A percentile compares a stretch with the other conserved stretches of the same genome.
These are phyloP conservation scores for Poicephalus gulielmi DNA, from an alignment of 2,113 vertebrate species.

Conservation along the genomic window DNA sequence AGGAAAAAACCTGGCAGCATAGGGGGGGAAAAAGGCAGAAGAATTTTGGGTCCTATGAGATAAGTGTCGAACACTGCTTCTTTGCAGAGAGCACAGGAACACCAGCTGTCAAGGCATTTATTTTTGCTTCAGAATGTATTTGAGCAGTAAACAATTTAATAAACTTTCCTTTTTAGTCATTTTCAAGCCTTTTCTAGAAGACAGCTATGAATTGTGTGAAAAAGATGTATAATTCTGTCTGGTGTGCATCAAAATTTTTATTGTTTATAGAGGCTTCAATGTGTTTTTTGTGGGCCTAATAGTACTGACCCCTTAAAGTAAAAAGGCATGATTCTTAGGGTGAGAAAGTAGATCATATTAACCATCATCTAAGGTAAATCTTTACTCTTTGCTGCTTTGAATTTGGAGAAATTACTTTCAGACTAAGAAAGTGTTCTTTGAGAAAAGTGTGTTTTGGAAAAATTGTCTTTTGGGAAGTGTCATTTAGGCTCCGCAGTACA, in stretches of 20 bases:
- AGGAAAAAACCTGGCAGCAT: not conserved
- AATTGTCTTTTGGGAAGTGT: not conserved
- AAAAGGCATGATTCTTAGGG: not conserved
- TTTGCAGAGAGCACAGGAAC: constrained; percentile 58
- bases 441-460: not conserved
- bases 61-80: constrained; percentile 53
- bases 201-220: constrained; percentile 33
- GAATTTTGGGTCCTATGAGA: constrained; percentile 64
- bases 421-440: not conserved
- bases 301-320: not conserved
- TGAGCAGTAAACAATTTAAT: constrained; percentile 67
- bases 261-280: not conserved
- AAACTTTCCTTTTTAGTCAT: constrained; percentile 47
- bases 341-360: not conserved
- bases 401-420: not conserved
- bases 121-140: constrained; percentile 67
- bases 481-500: not conserved
- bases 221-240: constrained; percentile 4
- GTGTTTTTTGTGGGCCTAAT: not conserved
- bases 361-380: not conserved
- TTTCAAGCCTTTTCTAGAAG: constrained; percentile 50
- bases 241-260: not conserved
- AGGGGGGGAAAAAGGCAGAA: not conserved
- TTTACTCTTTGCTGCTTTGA: not conserved
- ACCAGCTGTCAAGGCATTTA: constrained; percentile 66